phyloP scores from a whole-genome alignment of 2,888 invertebrate species.

The Nomada goodeniana region DNA sequence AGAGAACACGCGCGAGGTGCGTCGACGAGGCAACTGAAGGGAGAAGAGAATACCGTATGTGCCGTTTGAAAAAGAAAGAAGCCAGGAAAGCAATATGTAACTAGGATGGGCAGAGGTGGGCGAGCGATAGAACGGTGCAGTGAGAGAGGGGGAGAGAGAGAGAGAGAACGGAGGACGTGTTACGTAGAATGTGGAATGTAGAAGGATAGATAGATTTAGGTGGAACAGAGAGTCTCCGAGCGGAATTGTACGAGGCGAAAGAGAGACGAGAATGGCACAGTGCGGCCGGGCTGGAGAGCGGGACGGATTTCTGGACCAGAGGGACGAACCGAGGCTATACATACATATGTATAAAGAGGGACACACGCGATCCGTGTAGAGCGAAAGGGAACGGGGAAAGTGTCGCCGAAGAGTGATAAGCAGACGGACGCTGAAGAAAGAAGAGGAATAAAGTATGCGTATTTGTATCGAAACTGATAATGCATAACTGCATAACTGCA shows the following conservation, averaged over 20 bases:
- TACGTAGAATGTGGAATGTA: constrained; percentile 10
- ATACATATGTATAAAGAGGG: neutral
- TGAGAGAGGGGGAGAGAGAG: neutral
- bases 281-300: neutral
- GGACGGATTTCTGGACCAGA: constrained; percentile 13
- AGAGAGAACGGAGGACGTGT: constrained; percentile 27
- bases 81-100: neutral
- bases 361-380: neutral
- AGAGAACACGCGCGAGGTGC: constrained; percentile 8
- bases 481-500: too few species aligned
- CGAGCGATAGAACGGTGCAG: neutral
- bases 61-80: neutral
- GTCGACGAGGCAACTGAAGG: neutral
- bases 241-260: constrained; percentile 40
- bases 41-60: neutral
- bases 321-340: too few species aligned
- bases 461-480: too few species aligned
- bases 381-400: neutral
- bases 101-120: neutral
- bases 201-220: constrained; percentile 35
- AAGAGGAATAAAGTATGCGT: neutral
- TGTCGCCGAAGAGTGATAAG: neutral
- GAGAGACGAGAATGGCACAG: constrained; percentile 16
- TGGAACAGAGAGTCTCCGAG: constrained; percentile 8
- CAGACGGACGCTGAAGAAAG: neutral